Evolutionary conservation across 2,888 invertebrate species (phyloP).

Genomic region (Smittia sp.): DNA sequence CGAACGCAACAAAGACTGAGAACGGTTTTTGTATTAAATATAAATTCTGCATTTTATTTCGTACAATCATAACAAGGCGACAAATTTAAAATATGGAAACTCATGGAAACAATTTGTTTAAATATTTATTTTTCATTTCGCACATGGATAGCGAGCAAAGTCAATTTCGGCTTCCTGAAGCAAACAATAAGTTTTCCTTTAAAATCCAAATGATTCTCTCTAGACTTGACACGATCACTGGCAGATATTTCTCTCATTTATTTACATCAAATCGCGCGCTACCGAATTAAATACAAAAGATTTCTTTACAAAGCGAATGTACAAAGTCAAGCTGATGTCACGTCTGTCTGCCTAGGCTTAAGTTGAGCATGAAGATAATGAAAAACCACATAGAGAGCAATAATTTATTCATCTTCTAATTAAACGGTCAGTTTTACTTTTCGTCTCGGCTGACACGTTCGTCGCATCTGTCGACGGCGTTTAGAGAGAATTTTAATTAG

Average conservation of each 20-base stretch:
- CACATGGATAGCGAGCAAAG: neutral
- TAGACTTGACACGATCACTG: conserved; percentile 9
- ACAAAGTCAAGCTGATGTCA: neutral
- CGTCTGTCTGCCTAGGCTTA: neutral
- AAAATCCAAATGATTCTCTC: neutral
- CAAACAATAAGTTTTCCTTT: neutral
- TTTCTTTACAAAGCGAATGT: neutral
- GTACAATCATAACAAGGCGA: conserved; percentile 36
- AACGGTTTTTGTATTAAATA: conserved; percentile 19
- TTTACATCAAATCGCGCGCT: neutral
- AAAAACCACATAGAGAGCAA: conserved; percentile 12
- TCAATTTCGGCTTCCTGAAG: neutral
- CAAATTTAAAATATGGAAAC: neutral
- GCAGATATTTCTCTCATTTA: neutral
- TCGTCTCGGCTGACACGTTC: neutral
- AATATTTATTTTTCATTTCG: neutral
- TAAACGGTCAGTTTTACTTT: conserved; percentile 27
- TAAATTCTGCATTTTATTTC: conserved; percentile 14
- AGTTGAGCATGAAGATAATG: neutral
- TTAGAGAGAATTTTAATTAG: conserved; percentile 20
- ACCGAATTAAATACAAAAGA: neutral
- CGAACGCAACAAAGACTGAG: neutral
- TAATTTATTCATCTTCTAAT: conserved; percentile 35
- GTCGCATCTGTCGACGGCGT: neutral
- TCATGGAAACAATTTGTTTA: neutral